Evolutionary conservation across 1,140 invertebrate species (phyloP).

Genomic region (Acarapis woodi): DNA sequence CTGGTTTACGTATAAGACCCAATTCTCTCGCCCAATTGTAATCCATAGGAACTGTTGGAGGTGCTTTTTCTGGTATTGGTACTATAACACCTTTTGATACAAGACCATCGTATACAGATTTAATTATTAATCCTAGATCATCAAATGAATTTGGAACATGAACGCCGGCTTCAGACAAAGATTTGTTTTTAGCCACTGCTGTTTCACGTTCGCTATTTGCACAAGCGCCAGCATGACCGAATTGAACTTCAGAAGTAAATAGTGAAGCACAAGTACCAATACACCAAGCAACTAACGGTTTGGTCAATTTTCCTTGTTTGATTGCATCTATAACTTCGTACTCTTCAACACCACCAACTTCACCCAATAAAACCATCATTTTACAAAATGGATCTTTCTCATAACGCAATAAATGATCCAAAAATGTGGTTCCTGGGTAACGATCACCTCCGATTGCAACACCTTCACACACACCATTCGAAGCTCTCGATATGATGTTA

Average conservation of each 20-base stretch:
- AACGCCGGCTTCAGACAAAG: conserved; percentile 49
- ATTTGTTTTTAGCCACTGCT: conserved; percentile 65
- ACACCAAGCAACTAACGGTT: conserved; percentile 78
- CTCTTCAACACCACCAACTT: conserved; percentile 93
- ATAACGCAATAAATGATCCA: conserved; percentile 79
- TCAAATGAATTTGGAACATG: conserved; percentile 79
- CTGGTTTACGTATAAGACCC: conserved; percentile 89
- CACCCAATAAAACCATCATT: conserved; percentile 79
- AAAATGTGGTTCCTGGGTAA: conserved; percentile 92
- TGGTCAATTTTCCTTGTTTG: conserved; percentile 46
- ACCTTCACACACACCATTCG: conserved; percentile 89
- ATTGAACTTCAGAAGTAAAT: conserved; percentile 42
- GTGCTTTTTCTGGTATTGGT: conserved; percentile 63
- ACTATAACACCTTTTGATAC: conserved; percentile 52
- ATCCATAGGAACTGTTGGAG: conserved; percentile 97
- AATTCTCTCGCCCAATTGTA: conserved; percentile 94
- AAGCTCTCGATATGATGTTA: conserved; percentile 87
- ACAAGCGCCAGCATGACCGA: conserved; percentile 93
- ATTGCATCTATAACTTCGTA: conserved; percentile 82
- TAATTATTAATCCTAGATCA: conserved; percentile 47
- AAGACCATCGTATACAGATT: conserved; percentile 40
- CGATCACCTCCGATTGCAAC: conserved; percentile 98
- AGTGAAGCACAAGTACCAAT: conserved; percentile 15
- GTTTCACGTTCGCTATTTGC: conserved; percentile 86
- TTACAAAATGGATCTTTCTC: conserved; percentile 42